Conservation (phyloP, 2,888 invertebrate genomes). For the Colletes collaris region DNA sequence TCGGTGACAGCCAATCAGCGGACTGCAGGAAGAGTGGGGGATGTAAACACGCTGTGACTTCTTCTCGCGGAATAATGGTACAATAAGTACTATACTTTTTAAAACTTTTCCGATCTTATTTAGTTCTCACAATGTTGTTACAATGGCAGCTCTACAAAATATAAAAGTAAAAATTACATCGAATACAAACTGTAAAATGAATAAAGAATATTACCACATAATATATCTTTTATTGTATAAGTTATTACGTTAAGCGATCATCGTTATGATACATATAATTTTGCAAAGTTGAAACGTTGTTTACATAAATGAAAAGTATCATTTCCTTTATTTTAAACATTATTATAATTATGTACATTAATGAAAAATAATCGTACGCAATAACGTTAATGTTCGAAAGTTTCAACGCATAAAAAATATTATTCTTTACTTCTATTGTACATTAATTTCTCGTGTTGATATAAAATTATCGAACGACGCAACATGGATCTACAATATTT, state of each 20-base stretch:
- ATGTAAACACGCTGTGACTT: too few relatives aligned
- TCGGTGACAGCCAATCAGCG: too few relatives aligned
- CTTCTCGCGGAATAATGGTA: too few relatives aligned
- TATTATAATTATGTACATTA: slow-evolving; percentile 73
- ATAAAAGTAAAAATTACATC: slow-evolving; percentile 9
- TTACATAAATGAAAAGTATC: slow-evolving; percentile 11
- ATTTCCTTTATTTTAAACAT: slow-evolving; percentile 48
- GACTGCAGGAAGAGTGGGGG: too few relatives aligned
- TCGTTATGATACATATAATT: slow-evolving; percentile 1
- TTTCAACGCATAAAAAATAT: slow-evolving; percentile 70
- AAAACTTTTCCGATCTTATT: not conserved
- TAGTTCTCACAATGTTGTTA: slow-evolving; percentile 10
- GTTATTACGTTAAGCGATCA: slow-evolving; percentile 1
- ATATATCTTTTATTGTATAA: slow-evolving; percentile 27
- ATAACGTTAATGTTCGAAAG: slow-evolving; percentile 74
- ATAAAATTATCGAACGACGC: slow-evolving; percentile 75
- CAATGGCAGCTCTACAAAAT: not conserved
- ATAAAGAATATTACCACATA: slow-evolving; percentile 35
- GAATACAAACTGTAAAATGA: slow-evolving; percentile 25
- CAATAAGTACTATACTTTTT: not conserved
- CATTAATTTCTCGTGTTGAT: slow-evolving; percentile 59
- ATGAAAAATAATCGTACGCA: slow-evolving; percentile 73
- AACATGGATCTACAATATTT: slow-evolving; percentile 67
- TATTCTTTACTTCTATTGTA: slow-evolving; percentile 1
- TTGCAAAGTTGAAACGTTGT: slow-evolving; percentile 5